A percentile compares a stretch with the other conserved stretches of the same genome.
Conservation (phyloP, 2,113 vertebrate genomes). For the Alligator mississippiensis region DNA sequence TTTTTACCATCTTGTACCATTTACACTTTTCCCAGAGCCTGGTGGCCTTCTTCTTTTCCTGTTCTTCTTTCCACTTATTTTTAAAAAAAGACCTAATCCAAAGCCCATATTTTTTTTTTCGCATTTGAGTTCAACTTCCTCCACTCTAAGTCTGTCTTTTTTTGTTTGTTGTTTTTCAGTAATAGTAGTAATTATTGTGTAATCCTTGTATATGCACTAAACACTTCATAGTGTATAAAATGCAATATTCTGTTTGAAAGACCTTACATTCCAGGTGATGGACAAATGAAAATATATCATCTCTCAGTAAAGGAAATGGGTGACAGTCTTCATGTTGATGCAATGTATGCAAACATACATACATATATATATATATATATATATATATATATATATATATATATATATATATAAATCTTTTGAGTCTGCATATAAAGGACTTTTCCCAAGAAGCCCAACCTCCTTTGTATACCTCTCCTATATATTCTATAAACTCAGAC, state of each 20-base stretch:
- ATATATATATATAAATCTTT: background rate
- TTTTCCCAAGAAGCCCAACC: fast-evolving
- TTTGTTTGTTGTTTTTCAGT: background rate
- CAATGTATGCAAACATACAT: background rate
- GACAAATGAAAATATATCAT: background rate
- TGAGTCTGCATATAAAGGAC: background rate
- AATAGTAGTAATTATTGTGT: background rate
- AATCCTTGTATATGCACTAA: fast-evolving
- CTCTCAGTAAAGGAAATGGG: background rate
- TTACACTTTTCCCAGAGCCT: no score
- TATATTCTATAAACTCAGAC: background rate
- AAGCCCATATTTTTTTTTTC: background rate
- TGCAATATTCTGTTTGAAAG: fast-evolving
- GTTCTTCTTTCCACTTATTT: background rate
- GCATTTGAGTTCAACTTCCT: background rate
- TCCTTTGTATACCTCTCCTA: background rate
- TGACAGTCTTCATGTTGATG: background rate
- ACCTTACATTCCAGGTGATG: background rate
- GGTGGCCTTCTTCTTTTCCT: background rate
- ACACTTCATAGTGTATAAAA: fast-evolving
- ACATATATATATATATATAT: no score
- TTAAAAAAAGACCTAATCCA: background rate
- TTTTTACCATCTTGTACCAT: no score
- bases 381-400: no score
- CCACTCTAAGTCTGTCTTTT: background rate